Base-by-base conservation (phyloP, 2,797 vertebrate species). In the Tapirus indicus region DNA sequence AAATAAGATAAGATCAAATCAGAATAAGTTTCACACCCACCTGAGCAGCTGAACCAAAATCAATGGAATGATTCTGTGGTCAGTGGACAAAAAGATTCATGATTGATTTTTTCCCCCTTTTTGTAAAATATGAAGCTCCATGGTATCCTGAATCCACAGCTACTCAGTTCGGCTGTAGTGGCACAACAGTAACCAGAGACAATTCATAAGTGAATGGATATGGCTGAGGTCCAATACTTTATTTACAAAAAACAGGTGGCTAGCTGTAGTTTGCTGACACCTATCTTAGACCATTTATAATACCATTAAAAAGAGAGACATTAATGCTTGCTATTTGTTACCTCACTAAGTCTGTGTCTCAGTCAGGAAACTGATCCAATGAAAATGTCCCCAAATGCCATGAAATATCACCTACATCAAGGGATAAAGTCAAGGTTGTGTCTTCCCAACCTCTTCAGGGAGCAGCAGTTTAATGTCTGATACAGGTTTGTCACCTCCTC, bases 41-140 rank as follows among this genome's bases (percentile, higher is more conserved):
- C 25, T 95, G 79, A 95, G 91, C 0, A 86, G 56, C 2, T 49
- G 74, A 97, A 89, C 12, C 12, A 97, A 98, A 98, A 95, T 98
- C 91, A 95, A 58, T 97, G 80, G 29, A 82, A 44, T 88, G 35
- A 68, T 84, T 97, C 94, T 96, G 66, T 38, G 32, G 92, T 97
- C 97, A 93, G 78, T 82, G 54, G 18, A 86, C 97, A 97, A 97
- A 98, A 92, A 98, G 96, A 98, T 92, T 98, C 84, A 79, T 83
- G 86, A 98, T 83, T 96, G 97, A 98, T 97, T 98, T 97, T 97
- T 64, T 35, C 44, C 79, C 1, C 41, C 44, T 66, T 84, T 95
- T 77, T 80, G 80, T 96, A 97, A 98, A 98, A 94, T 96, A 97
- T 95, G 88, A 97, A 97, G 97, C 69, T 97, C 97, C 79, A 85